Evolutionary conservation across 2,888 invertebrate genomes (phyloP), one percentile per base, ranked within the genome.

Genomic region (Papilio gigon): DNA sequence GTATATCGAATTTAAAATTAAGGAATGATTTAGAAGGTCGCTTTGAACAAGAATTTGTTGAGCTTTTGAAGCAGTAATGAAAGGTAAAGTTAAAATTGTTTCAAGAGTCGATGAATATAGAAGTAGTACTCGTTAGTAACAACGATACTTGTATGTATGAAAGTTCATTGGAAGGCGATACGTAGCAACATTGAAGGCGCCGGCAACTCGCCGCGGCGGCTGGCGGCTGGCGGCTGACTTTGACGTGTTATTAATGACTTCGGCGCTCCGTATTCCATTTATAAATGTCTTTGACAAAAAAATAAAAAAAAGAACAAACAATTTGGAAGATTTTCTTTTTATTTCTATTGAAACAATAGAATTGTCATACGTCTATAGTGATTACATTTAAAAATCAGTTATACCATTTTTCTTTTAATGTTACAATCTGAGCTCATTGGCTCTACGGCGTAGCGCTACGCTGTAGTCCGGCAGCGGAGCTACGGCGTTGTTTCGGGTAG

Each of bases 181-280:
- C 40, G 40, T 42, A 62, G 44, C 25, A 33, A 17, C 27, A 27
- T 44, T 47, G 44, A 30, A 62, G 9, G 14, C 33, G 20, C 17
- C 5, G 20, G 27, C 17, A 25, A 33, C 62, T 62, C 47, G 2
- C 27, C 6, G 8, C 17, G 30, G 27, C 27, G 22, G 44, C 47
- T 47, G 47, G 33, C 20, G n/a, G n/a, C n/a, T n/a, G 30, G 27
- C 27, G 22, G 44, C 47, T 47, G 47, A 47, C 20, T 47, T 33
- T 30, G 62, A 44, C 47, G 14, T 47, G 30, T 62, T 62, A 62
- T 33, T 62, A 62, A 62, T 62, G 62, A 62, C 22, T 62, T 44
- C 20, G 47, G 8, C 11, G 30, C 17, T 33, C 5, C 4, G 14
- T 62, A 33, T 47, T 47, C 20, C 62, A 47, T 62, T 62, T 44